These are phyloP conservation scores for Myathropa florea DNA, from an alignment of 2,888 invertebrate species.

Conservation along the genomic window DNA sequence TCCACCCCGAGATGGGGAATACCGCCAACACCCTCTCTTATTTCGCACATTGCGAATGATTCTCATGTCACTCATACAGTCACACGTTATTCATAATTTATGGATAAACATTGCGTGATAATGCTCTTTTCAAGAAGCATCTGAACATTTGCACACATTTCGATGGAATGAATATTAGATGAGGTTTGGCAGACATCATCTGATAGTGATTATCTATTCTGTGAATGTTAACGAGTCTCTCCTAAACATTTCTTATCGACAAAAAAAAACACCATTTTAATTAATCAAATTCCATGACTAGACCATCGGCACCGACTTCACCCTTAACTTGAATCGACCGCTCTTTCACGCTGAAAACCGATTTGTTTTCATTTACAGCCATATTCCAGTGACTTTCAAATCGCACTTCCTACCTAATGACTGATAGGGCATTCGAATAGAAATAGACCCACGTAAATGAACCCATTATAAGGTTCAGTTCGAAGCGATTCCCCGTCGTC, in stretches of 20 bases:
- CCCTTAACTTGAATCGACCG: not conserved
- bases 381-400: not conserved
- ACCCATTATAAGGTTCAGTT: conserved; percentile 29
- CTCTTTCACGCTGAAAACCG: not conserved
- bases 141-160: conserved; percentile 25
- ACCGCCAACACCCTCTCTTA: not conserved
- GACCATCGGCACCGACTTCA: not conserved
- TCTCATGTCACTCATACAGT: conserved; percentile 14
- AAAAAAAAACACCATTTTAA: not conserved
- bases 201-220: not conserved
- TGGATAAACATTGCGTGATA: not conserved
- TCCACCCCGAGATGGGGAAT: not conserved
- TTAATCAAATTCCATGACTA: not conserved
- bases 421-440: not conserved
- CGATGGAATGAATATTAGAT: conserved; percentile 15
- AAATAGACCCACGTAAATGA: conserved; percentile 14
- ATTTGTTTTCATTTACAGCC: not conserved
- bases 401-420: not conserved
- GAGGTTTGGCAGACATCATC: not conserved
- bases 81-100: conserved; percentile 22
- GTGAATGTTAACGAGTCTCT: not conserved
- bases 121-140: not conserved
- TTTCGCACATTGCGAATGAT: conserved; percentile 11
- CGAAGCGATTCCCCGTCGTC: conserved; percentile 22
- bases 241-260: not conserved